These are phyloP conservation scores for Piscicola geometra DNA, from an alignment of 2,888 invertebrate genomes.

Conservation along the genomic window DNA sequence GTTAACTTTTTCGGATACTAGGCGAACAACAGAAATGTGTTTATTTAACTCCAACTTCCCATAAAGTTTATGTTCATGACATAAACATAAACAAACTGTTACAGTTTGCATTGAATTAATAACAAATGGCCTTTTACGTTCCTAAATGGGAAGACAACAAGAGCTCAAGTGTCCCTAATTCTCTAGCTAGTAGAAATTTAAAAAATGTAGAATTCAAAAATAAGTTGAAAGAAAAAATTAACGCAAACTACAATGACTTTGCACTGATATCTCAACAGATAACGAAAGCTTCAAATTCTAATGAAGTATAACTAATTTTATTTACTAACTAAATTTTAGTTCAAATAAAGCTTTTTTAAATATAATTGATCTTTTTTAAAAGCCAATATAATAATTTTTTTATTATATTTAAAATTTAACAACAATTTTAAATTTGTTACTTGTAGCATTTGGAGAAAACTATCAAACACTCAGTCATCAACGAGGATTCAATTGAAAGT, in stretches of 20 bases:
- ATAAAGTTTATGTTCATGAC: no score
- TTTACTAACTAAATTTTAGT: background rate
- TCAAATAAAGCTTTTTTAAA: background rate
- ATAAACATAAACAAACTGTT: no score
- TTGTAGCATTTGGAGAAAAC: conserved; percentile 7
- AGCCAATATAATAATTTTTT: background rate
- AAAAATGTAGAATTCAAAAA: conserved; percentile 6
- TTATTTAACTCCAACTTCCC: no score
- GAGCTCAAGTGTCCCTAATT: background rate
- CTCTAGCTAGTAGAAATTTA: background rate
- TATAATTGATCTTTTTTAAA: background rate
- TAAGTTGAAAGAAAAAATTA: conserved; percentile 12
- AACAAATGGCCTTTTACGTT: conserved; percentile 6
- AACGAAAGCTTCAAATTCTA: background rate
- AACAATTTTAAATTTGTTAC: background rate
- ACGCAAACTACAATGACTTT: conserved; percentile 11
- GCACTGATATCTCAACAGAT: background rate
- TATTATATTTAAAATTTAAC: no score
- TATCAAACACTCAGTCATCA: background rate
- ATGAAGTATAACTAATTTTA: background rate
- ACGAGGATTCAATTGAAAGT: background rate
- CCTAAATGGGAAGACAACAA: background rate
- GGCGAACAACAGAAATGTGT: no score
- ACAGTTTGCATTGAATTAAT: no score
- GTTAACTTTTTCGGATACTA: no score